Percentiles rank a stretch among this genome's conserved stretches.
Evolutionary conservation across 2,113 vertebrate genomes (phyloP).

Genomic region (Zeus faber): DNA sequence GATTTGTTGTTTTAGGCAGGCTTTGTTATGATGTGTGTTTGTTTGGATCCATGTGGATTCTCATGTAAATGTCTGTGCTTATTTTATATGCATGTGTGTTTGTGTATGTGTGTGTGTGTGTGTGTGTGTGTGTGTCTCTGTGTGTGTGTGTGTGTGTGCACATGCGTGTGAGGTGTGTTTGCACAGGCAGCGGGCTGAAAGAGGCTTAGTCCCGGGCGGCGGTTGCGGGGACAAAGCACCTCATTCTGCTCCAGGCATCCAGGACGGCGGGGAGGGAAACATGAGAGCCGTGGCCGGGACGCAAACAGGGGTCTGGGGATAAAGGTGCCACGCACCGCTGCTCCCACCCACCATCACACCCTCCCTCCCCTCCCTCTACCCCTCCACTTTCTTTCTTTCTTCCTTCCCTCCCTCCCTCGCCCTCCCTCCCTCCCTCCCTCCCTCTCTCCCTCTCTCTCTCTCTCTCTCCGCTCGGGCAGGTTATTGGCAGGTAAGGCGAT

Average conservation of each 20-base stretch:
- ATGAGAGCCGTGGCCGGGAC: conserved; percentile 44
- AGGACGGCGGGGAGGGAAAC: conserved; percentile 48
- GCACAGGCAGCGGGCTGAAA: conserved; percentile 11
- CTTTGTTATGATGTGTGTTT: background rate
- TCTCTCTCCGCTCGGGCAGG: conserved; percentile 30
- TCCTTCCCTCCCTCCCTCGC: background rate
- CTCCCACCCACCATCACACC: conserved; percentile 48
- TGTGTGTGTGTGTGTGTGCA: background rate
- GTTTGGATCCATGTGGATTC: background rate
- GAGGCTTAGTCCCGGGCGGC: conserved; percentile 41
- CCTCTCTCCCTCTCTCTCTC: conserved; percentile 6
- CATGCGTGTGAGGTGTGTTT: conserved; percentile 5
- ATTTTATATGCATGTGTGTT: background rate
- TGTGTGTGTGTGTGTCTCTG: conserved; percentile 5
- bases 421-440: background rate
- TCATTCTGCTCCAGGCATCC: conserved; percentile 58
- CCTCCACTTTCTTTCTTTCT: background rate
- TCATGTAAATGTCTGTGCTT: background rate
- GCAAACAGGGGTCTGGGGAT: conserved; percentile 44
- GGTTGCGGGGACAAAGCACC: conserved; percentile 60
- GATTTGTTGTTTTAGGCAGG: no score
- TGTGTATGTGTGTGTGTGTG: conserved; percentile 5
- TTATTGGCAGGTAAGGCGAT: conserved; percentile 52
- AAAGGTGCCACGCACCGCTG: conserved; percentile 46
- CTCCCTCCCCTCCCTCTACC: conserved; percentile 11